Evolutionary conservation across 1,140 invertebrate genomes (phyloP).

Genomic region (Druon quercuslanigerum): DNA sequence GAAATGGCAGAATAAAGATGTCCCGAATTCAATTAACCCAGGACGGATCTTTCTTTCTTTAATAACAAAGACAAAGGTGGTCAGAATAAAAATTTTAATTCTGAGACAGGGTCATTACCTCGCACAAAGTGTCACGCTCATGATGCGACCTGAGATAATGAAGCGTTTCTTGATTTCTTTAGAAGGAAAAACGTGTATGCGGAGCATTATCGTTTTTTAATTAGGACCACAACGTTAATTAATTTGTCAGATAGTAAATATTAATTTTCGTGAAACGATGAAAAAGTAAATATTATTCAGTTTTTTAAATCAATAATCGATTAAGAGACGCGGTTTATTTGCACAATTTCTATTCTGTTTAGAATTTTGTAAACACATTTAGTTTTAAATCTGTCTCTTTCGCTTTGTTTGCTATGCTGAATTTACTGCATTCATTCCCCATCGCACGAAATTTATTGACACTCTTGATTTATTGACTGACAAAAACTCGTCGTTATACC

Average conservation of each 20-base stretch:
- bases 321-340: neutral
- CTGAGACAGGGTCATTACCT: neutral
- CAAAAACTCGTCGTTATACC: neutral
- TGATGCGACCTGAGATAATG: neutral
- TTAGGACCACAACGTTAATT: neutral
- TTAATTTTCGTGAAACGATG: neutral
- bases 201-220: constrained; percentile 3
- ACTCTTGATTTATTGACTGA: neutral
- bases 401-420: neutral
- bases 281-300: too few species aligned
- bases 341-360: neutral
- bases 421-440: neutral
- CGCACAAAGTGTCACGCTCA: neutral
- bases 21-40: neutral
- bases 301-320: too few species aligned
- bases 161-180: neutral
- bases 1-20: neutral
- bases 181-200: neutral
- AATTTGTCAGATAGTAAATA: neutral
- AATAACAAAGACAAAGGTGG: neutral
- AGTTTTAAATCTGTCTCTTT: neutral
- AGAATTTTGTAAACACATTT: neutral
- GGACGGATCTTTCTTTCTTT: neutral
- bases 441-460: neutral
- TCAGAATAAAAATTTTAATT: neutral